Evolutionary conservation across 2,113 vertebrate genomes (phyloP).

Genomic region (Tragelaphus buxtoni): DNA sequence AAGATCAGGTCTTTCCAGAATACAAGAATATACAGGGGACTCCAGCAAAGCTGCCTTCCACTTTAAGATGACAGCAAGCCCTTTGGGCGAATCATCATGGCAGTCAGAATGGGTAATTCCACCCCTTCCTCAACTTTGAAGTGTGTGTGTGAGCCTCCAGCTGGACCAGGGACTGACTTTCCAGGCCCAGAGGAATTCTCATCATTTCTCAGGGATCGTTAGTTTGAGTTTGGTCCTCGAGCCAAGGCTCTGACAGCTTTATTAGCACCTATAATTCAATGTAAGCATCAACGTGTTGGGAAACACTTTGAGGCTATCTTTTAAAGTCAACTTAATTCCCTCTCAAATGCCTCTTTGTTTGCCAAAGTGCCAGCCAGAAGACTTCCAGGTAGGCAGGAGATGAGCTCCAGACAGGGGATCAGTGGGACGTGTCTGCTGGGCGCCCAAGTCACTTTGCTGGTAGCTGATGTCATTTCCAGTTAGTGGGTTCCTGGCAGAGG

Average conservation of each 20-base stretch:
- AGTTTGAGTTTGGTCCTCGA: conserved; percentile 60
- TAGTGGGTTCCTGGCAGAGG: conserved; percentile 56
- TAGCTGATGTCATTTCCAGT: conserved; percentile 74
- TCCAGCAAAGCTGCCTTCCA: conserved; percentile 48
- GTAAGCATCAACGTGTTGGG: conserved; percentile 71
- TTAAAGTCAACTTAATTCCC: conserved; percentile 75
- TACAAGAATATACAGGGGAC: conserved; percentile 47
- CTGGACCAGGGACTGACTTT: conserved; percentile 60
- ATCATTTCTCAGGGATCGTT: conserved; percentile 69
- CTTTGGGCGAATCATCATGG: conserved; percentile 40
- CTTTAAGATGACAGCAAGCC: conserved; percentile 54
- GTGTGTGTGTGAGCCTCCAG: conserved; percentile 52
- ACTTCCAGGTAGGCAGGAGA: conserved; percentile 72
- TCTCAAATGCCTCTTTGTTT: conserved; percentile 75
- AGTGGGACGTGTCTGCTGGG: conserved; percentile 57
- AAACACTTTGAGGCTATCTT: conserved; percentile 77
- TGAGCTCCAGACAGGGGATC: conserved; percentile 69
- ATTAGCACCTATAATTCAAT: conserved; percentile 80
- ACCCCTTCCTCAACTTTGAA: conserved; percentile 18
- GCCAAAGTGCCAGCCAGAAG: conserved; percentile 73
- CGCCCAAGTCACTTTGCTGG: conserved; percentile 63
- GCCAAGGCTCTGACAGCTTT: conserved; percentile 81
- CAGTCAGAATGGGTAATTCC: conserved; percentile 22
- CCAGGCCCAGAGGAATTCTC: conserved; percentile 70
- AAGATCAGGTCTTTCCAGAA: conserved; percentile 53